Evolutionary conservation across 2,797 vertebrate genomes (phyloP).

Genomic region (Phrynocephalus forsythii): DNA sequence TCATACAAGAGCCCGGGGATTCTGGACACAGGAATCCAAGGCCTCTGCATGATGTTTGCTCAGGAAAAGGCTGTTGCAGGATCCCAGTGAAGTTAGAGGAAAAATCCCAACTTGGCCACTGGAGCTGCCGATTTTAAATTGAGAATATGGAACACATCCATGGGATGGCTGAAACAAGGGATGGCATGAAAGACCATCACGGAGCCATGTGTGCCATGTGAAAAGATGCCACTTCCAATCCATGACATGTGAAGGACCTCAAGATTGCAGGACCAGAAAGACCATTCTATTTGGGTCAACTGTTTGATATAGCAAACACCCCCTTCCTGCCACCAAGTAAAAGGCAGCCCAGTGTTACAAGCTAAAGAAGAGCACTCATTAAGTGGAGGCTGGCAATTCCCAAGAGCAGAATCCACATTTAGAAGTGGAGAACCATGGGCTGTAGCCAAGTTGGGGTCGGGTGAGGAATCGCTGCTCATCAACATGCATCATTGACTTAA

Average conservation of each 20-base stretch:
- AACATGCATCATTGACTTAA: not conserved
- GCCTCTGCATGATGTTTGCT: no score
- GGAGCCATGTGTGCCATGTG: not conserved
- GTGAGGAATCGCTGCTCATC: conserved; percentile 18
- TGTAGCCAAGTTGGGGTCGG: not conserved
- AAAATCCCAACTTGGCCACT: not conserved
- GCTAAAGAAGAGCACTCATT: not conserved
- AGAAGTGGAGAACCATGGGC: not conserved
- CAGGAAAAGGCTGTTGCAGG: not conserved
- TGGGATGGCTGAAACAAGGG: not conserved
- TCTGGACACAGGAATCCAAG: no score
- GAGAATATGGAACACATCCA: not conserved
- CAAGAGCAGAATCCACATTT: not conserved
- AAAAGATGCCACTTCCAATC: not conserved
- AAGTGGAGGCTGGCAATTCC: not conserved
- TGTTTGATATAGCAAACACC: no score
- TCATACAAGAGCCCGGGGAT: not conserved
- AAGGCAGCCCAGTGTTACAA: not conserved
- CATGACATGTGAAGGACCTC: not conserved
- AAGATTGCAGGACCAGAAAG: no score
- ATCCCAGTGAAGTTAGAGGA: not conserved
- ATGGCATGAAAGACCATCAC: no score
- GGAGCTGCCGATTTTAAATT: not conserved
- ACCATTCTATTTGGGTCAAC: not conserved
- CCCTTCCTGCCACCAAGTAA: not conserved